Evolutionary conservation across 2,797 vertebrate genomes (phyloP).

Genomic region (Carcharodon carcharias): DNA sequence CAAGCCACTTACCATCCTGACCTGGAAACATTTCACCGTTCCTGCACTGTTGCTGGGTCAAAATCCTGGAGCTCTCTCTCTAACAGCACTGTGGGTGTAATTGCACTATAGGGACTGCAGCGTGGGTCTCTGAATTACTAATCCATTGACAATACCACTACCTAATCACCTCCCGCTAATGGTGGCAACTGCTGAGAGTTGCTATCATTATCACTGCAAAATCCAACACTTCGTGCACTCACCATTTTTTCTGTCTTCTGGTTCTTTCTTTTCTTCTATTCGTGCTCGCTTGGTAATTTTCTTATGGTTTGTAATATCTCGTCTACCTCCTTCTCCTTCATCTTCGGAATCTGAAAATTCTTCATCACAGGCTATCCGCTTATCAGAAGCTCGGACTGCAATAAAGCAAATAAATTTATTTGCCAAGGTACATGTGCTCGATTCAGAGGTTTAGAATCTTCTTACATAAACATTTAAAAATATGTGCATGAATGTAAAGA

Average conservation of each 20-base stretch:
- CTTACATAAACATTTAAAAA: neutral
- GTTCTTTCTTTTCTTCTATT: constrained; percentile 78
- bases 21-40: too few species aligned
- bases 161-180: too few species aligned
- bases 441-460: neutral
- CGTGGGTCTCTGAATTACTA: too few species aligned
- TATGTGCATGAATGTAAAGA: neutral
- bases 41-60: too few species aligned
- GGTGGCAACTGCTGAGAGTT: neutral
- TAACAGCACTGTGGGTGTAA: too few species aligned
- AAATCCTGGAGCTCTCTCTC: too few species aligned
- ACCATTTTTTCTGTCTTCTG: constrained; percentile 79
- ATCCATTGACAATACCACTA: too few species aligned
- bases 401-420: constrained; percentile 36
- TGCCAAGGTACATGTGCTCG: too few species aligned
- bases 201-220: neutral
- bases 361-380: constrained; percentile 83
- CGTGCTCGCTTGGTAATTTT: constrained; percentile 74
- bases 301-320: constrained; percentile 78
- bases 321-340: constrained; percentile 80
- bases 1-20: too few species aligned
- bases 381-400: constrained; percentile 80
- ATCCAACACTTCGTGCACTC: constrained; percentile 36
- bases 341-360: constrained; percentile 91
- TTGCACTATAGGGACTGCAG: too few species aligned